Evolutionary conservation across 2,888 invertebrate species (phyloP), one percentile per base, ranked within the genome.

Genomic region (Lepidocyrtoides sp.): DNA sequence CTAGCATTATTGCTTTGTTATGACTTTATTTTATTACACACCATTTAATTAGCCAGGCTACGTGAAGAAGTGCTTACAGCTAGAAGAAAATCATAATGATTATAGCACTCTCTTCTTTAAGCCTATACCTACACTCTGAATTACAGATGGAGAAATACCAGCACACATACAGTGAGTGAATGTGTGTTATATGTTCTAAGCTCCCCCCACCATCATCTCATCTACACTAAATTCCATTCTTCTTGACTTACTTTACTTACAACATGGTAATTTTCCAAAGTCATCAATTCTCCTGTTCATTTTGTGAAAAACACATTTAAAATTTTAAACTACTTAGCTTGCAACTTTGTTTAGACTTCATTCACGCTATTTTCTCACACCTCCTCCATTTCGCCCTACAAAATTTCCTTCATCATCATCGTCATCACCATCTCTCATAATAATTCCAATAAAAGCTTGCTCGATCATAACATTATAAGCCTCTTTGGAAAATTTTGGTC

Each of bases 291-390:
- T 5, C 36, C 57, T 63, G 10, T 29, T 29, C 8, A 36, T 36
- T 69, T 17, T 10, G 23, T 69, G 66, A 69, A n/a, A 72, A 72
- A 41, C 69, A 44, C 17, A 66, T 44, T 72, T 72, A 23, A 41
- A 72, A 72, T 44, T 72, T 72, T 72, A 72, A 72, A 44, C 72
- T 72, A 23, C 72, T 72, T 72, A 60, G 60, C 66, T 69, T 5
- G 5, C 60, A 63, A 63, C 26, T 63, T 63, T 26, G 60, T 60
- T 5, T 23, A n/a, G 32, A 36, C 32, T 36, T 17, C 36, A 69
- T 36, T 36, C 17, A 17, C 36, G 66, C 60, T 26, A 63, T 63
- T 63, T 29, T 36, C 66, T 69, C 32, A 69, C 66, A 69, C 66
- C 66, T 69, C 17, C 36, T 57, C 48, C 48, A 10, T 57, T 57